phyloP scores from a whole-genome alignment of 1,140 invertebrate genomes.

The Cylas formicarius region DNA sequence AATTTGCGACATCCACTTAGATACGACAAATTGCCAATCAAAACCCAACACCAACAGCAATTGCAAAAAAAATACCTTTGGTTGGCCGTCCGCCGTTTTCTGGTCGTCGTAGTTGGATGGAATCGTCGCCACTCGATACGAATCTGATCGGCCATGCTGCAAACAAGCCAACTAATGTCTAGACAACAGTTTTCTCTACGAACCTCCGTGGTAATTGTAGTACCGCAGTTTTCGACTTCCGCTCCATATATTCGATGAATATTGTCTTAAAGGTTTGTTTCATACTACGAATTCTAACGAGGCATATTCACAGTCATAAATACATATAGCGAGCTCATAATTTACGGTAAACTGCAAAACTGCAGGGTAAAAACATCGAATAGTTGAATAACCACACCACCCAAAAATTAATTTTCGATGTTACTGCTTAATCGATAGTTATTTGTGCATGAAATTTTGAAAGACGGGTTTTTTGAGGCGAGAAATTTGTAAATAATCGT shows the following conservation, averaged over 20 bases:
- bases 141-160: conserved; percentile 87
- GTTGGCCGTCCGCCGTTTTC: conserved; percentile 85
- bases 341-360: neutral
- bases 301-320: neutral
- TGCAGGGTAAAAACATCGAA: no score
- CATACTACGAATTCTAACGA: neutral
- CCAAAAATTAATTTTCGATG: no score
- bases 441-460: no score
- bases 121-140: conserved; percentile 87
- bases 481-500: no score
- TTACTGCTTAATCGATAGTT: no score
- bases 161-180: conserved; percentile 40
- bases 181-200: conserved; percentile 9
- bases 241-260: neutral
- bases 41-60: conserved; percentile 8
- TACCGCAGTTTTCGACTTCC: neutral
- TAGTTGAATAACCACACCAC: no score
- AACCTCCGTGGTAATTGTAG: conserved; percentile 3
- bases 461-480: no score
- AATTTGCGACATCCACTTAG: no score
- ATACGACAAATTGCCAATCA: neutral
- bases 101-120: conserved; percentile 85
- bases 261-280: neutral
- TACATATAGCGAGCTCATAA: neutral
- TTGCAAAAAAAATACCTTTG: conserved; percentile 61